These are phyloP conservation scores for Stomatorhinus walkeri DNA, from an alignment of 2,797 vertebrate genomes.

Conservation along the genomic window DNA sequence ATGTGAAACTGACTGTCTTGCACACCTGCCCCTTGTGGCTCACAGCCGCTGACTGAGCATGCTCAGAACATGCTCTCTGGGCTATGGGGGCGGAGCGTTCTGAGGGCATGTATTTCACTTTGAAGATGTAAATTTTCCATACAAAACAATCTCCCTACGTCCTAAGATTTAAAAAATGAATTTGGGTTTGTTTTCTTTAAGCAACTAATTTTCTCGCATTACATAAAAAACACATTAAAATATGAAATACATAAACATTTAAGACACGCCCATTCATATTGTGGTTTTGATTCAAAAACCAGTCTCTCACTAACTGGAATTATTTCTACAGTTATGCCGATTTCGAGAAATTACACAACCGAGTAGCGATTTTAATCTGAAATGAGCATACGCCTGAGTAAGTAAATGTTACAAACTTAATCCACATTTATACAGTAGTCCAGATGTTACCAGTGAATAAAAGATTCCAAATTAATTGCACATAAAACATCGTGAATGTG, in stretches of 20 bases:
- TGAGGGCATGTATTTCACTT: background rate
- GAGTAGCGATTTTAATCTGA: background rate
- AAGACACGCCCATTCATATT: background rate
- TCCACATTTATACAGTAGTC: background rate
- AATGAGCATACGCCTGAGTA: background rate
- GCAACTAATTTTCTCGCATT: background rate
- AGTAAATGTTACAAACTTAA: background rate
- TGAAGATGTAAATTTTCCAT: background rate
- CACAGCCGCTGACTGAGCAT: background rate
- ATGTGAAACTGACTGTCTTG: background rate
- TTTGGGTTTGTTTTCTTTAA: background rate
- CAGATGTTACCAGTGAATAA: background rate
- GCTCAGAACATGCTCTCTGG: background rate
- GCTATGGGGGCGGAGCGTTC: background rate
- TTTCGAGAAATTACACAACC: background rate
- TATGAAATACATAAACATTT: background rate
- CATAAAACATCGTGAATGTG: background rate
- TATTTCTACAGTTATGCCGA: background rate
- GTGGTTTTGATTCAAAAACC: background rate
- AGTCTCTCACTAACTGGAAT: background rate
- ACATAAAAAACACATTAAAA: background rate
- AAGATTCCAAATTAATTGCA: background rate
- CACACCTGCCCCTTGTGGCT: background rate
- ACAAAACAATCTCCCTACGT: background rate
- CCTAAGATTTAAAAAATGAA: background rate